Base-by-base conservation (phyloP, 2,113 vertebrate species). In the Xiphorhynchus elegans region DNA sequence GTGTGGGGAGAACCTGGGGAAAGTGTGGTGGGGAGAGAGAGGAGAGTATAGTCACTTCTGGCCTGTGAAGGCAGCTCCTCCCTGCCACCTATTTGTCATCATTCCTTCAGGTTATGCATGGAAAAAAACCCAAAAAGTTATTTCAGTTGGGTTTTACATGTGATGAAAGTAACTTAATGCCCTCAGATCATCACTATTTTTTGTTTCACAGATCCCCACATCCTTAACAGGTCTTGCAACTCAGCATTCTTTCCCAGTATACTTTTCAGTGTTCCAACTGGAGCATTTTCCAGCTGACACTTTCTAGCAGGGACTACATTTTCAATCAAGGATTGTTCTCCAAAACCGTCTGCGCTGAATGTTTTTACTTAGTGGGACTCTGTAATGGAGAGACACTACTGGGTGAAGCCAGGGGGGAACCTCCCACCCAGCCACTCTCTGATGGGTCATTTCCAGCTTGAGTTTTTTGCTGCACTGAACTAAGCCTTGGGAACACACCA, bases 211-310 rank as follows among this genome's bases (percentile, higher is more conserved):
- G 89, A 74, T 70, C 35, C 35, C 16, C 19, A 49, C 11, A 20
- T n/a, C 68, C 70, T 84, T 75, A 84, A 49, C n/a, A 67, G 42
- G 49, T 75, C 35, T 56, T 47, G 28, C 26, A 78, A 46, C 24
- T 64, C 50, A 84, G 28, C 29, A 55, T 87, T 47, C 56, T 66
- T 77, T 39, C 47, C 35, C 31, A 62, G 23, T 21, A 26, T 13
- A 47, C 37, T 59, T 89, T 35, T 67, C 77, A 89, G 66, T 60
- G 89, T 86, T 84, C 72, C 39, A 63, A 28, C 33, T 14, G 42
- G 58, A 50, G 77, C 67, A 74, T 91, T 84, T 88, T 95, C 55
- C 73, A 87, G 53, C 12, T 94, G 76, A 67, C 35, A 11, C 69
- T 76, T 95, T 79, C 82, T 74, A 90, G 52, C 46, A 74, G 39